Conservation (phyloP, 2,113 vertebrate genomes). For the Pluvialis apricaria region DNA sequence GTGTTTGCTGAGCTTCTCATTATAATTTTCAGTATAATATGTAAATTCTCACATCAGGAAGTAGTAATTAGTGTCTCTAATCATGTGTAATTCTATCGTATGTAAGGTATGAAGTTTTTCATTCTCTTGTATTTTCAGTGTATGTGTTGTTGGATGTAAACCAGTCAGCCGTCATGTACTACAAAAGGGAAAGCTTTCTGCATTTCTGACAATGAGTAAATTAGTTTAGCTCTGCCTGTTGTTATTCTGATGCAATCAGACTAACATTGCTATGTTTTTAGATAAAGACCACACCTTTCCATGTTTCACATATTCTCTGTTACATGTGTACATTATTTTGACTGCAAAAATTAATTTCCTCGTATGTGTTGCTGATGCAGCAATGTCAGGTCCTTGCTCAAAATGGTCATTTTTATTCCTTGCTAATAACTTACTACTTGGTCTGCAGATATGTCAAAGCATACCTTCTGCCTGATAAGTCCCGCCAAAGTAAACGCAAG, state of each 20-base stretch:
- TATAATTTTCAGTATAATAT: not conserved
- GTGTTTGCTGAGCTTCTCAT: not conserved
- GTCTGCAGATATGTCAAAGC: conserved; percentile 91
- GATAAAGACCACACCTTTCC: not conserved
- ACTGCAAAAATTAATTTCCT: not conserved
- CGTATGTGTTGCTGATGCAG: accelerated
- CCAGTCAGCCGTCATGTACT: not conserved
- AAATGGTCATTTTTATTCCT: not conserved
- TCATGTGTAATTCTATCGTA: accelerated
- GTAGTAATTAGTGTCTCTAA: not conserved
- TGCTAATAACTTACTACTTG: not conserved
- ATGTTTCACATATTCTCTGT: not conserved
- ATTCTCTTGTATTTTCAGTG: not conserved
- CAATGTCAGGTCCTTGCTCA: not conserved
- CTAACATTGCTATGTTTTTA: not conserved
- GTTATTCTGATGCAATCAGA: not conserved
- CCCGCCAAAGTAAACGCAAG: conserved; percentile 95
- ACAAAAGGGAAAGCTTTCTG: not conserved
- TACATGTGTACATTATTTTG: not conserved
- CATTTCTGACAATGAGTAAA: not conserved
- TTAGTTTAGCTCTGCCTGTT: not conserved
- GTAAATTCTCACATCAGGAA: not conserved
- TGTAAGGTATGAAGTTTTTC: not conserved
- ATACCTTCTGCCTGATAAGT: conserved; percentile 96
- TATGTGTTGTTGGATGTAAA: not conserved